Conservation (phyloP, 2,797 vertebrate genomes). For the Anguilla marmorata region DNA sequence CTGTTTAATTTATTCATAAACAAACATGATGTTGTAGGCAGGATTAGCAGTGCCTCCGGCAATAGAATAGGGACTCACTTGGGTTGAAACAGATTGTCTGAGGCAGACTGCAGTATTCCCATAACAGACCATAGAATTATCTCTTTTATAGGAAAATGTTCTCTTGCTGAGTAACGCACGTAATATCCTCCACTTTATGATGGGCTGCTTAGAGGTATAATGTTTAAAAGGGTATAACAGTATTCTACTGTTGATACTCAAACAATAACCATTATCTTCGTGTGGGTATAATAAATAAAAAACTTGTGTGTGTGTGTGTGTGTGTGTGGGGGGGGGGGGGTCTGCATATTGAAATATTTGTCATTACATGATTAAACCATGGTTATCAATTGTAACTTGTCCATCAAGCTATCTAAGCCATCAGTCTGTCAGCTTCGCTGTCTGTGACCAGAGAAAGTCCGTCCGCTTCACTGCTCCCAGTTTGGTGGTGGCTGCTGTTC, state of each 20-base stretch:
- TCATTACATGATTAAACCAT: neutral
- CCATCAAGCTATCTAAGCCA: neutral
- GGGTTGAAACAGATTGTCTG: neutral
- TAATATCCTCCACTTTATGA: neutral
- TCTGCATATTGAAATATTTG: neutral
- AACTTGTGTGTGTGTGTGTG: too few relatives aligned
- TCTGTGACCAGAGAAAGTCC: neutral
- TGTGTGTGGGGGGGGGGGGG: too few relatives aligned
- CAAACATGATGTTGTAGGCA: neutral
- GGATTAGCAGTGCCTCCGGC: neutral
- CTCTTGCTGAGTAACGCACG: neutral
- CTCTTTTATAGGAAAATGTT: neutral
- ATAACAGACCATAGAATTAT: neutral
- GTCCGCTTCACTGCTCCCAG: neutral
- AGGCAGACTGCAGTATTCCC: neutral
- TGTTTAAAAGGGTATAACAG: neutral
- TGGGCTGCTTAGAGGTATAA: neutral
- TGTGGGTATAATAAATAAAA: too few relatives aligned
- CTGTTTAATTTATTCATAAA: neutral
- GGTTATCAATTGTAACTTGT: neutral
- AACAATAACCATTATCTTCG: neutral
- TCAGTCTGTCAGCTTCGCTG: neutral
- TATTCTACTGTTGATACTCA: neutral
- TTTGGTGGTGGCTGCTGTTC: neutral
- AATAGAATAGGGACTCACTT: neutral